Evolutionary conservation across 2,113 vertebrate species (phyloP), one percentile per base, ranked within the genome.

Genomic region (Cacatua alba): DNA sequence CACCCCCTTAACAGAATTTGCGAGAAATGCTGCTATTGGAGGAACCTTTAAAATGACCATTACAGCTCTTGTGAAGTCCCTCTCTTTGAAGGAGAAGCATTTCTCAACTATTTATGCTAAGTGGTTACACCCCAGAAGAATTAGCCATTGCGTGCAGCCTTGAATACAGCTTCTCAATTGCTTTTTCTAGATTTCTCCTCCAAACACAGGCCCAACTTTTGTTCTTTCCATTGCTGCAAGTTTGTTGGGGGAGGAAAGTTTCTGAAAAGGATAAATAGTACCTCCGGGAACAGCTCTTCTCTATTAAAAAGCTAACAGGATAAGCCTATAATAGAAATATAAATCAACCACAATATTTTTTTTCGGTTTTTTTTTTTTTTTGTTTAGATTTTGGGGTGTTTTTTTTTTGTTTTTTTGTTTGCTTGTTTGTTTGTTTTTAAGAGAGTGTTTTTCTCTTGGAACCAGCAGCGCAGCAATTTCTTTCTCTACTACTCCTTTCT

Each of bases 291-390:
- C 37, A 65, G 86, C 55, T 94, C 76, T 96, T 96, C 90, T 93
- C 83, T 79, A 95, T 89, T 92, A 94, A 82, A 39, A 83, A 92
- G 62, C 44, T 93, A 92, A 84, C 65, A 86, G 95, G 94, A 96
- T 88, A 94, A 94, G 88, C 88, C 69, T 64, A 52, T 92, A 95
- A 95, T 89, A 95, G 86, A 87, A 95, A 93, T 75, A 94, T 79
- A 95, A 96, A 94, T 90, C 88, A 94, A 72, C 55, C 2, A 0
- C 70, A 89, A 69, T 91, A 37, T 41, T 4, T 18, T 28, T 24
- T 39, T 39, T 48, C 37, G 9, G 37, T n/a, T n/a, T n/a, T n/a
- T 31, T 24, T 28, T 39, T 39, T 82, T 23, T 8, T n/a, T 57
- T n/a, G 33, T n/a, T 23, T n/a, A 57, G 31, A 31, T 33, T 57